These are phyloP conservation scores for Pilophorus perplexus DNA, from an alignment of 2,888 invertebrate species.

Conservation along the genomic window DNA sequence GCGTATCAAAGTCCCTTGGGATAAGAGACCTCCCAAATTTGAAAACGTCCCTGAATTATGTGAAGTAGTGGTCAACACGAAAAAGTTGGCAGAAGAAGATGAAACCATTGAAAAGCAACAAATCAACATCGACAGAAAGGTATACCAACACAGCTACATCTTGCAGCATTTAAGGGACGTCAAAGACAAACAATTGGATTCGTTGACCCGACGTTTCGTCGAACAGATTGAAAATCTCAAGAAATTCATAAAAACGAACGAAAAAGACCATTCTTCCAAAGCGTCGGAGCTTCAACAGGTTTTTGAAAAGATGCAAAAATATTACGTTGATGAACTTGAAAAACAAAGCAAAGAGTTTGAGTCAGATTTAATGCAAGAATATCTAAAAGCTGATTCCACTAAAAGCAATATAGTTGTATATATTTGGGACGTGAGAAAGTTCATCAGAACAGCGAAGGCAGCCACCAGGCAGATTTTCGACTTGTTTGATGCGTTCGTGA, in stretches of 20 bases:
- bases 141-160: slow-evolving; percentile 23
- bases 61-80: slow-evolving; percentile 27
- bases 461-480: slow-evolving; percentile 32
- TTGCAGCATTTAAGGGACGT: slow-evolving; percentile 20
- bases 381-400: slow-evolving; percentile 15
- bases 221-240: slow-evolving; percentile 20
- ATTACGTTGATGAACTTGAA: slow-evolving; percentile 25
- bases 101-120: slow-evolving; percentile 31
- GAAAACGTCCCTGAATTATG: slow-evolving; percentile 7
- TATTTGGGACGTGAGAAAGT: slow-evolving; percentile 19
- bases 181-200: slow-evolving; percentile 18
- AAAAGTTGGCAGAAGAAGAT: slow-evolving; percentile 30
- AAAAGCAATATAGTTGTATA: slow-evolving; percentile 5
- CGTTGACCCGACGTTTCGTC: slow-evolving; percentile 1
- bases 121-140: slow-evolving; percentile 14
- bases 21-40: slow-evolving; percentile 20
- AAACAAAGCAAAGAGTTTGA: slow-evolving; percentile 32
- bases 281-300: slow-evolving; percentile 12
- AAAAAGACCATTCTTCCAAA: slow-evolving; percentile 23
- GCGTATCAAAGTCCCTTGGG: slow-evolving; percentile 17
- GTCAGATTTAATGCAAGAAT: slow-evolving; percentile 20
- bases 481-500: slow-evolving; percentile 14
- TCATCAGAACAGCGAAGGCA: slow-evolving; percentile 15
- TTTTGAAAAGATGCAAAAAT: slow-evolving; percentile 17
- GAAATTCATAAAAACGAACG: slow-evolving; percentile 19